Conservation (phyloP, 2,113 vertebrate species). For the Antechinus flavipes region DNA sequence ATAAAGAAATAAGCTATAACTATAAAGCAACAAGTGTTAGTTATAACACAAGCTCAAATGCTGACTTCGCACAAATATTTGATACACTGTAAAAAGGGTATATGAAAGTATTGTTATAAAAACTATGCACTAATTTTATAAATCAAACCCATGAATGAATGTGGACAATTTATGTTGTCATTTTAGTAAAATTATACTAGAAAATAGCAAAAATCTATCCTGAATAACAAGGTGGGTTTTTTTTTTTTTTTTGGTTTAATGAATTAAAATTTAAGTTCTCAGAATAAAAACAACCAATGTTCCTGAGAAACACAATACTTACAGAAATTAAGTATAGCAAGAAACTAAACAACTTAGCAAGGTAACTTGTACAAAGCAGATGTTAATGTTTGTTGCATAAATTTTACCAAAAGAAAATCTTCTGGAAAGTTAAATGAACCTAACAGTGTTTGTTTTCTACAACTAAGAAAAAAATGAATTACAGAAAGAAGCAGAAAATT, state of each 20-base stretch:
- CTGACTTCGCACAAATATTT: slow-evolving; percentile 7
- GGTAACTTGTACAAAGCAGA: background rate
- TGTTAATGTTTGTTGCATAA: background rate
- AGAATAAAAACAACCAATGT: slow-evolving; percentile 32
- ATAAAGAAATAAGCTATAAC: slow-evolving; percentile 19
- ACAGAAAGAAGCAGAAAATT: background rate
- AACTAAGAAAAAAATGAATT: slow-evolving; percentile 30
- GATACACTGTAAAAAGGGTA: background rate
- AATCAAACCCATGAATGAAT: slow-evolving; percentile 21
- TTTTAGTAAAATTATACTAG: slow-evolving; percentile 22
- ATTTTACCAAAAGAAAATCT: background rate
- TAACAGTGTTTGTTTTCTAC: slow-evolving; percentile 15
- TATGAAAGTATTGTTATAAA: slow-evolving; percentile 37
- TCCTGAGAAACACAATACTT: background rate
- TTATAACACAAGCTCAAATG: slow-evolving; percentile 9
- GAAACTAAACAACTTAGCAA: slow-evolving; percentile 7
- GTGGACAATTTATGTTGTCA: slow-evolving; percentile 2
- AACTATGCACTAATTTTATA: slow-evolving; percentile 19
- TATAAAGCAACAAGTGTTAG: background rate
- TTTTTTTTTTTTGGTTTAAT: background rate
- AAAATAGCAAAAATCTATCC: slow-evolving; percentile 10
- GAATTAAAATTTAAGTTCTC: background rate
- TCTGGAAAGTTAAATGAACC: slow-evolving; percentile 7
- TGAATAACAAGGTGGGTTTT: background rate
- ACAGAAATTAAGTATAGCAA: slow-evolving; percentile 46